Conservation (phyloP, 2,797 vertebrate species). For the Cirrhinus mrigala region DNA sequence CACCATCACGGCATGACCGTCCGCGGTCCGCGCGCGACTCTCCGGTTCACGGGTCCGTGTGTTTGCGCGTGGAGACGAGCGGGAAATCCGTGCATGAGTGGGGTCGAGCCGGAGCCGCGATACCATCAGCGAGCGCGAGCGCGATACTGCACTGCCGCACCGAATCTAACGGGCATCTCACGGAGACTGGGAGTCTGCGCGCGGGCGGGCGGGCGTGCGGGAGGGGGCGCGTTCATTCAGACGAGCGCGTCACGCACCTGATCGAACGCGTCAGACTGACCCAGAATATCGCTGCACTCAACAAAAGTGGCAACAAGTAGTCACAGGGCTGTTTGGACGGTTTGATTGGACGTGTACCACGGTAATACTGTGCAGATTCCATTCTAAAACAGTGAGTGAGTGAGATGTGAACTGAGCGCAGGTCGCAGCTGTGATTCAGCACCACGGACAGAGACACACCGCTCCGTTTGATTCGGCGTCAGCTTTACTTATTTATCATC, state of each 20-base stretch:
- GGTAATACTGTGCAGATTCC: not conserved
- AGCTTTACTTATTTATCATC: not conserved
- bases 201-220: conserved; percentile 73
- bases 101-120: conserved; percentile 24
- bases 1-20: conserved; percentile 97
- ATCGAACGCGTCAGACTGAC: conserved; percentile 17
- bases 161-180: conserved; percentile 93
- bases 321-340: not conserved
- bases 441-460: not conserved
- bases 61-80: conserved; percentile 87
- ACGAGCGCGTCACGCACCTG: conserved; percentile 24
- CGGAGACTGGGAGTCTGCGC: conserved; percentile 84
- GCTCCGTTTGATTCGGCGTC: not conserved
- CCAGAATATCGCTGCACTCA: not conserved
- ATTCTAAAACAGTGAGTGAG: not conserved
- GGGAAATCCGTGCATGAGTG: conserved; percentile 81
- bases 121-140: not conserved
- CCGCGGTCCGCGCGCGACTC: conserved; percentile 91
- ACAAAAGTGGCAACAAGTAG: conserved; percentile 7
- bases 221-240: conserved; percentile 44
- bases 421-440: not conserved
- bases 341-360: not conserved
- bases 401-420: too few species aligned
- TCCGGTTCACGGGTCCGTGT: conserved; percentile 67
- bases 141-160: conserved; percentile 94